Percentiles rank a stretch among this genome's conserved stretches.
Conservation (phyloP, 2,888 invertebrate genomes). For the Drosophila ezoana region DNA sequence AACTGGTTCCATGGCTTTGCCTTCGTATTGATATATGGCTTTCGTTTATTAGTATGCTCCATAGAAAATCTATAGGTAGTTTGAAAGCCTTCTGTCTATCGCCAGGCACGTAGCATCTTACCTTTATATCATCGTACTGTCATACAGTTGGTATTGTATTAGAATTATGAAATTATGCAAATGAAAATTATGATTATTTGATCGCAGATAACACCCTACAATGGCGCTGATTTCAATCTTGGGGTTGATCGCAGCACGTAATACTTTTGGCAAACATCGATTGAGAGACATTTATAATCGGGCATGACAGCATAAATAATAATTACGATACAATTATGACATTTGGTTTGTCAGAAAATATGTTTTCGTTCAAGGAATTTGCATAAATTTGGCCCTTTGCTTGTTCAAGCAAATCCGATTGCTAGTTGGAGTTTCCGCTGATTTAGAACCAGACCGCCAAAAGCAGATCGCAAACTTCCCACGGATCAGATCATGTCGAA, state of each 20-base stretch:
- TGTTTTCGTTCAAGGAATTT: constrained; percentile 37
- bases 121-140: constrained; percentile 34
- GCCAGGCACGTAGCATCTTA: constrained; percentile 12
- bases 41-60: constrained; percentile 42
- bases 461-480: constrained; percentile 45
- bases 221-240: constrained; percentile 13
- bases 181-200: constrained; percentile 58
- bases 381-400: constrained; percentile 43
- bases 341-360: constrained; percentile 30
- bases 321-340: constrained; percentile 80
- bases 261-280: constrained; percentile 65
- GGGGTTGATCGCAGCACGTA: constrained; percentile 48
- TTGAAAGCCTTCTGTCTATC: constrained; percentile 28
- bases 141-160: constrained; percentile 55
- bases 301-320: constrained; percentile 81
- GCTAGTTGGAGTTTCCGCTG: constrained; percentile 66
- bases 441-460: constrained; percentile 32
- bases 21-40: constrained; percentile 59
- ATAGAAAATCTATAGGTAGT: constrained; percentile 8
- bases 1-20: constrained; percentile 58
- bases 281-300: constrained; percentile 51
- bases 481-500: constrained; percentile 55
- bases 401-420: constrained; percentile 45
- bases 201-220: constrained; percentile 33
- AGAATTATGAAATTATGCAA: constrained; percentile 79